Conservation (phyloP, 2,113 vertebrate genomes). For the Piaya cayana region DNA sequence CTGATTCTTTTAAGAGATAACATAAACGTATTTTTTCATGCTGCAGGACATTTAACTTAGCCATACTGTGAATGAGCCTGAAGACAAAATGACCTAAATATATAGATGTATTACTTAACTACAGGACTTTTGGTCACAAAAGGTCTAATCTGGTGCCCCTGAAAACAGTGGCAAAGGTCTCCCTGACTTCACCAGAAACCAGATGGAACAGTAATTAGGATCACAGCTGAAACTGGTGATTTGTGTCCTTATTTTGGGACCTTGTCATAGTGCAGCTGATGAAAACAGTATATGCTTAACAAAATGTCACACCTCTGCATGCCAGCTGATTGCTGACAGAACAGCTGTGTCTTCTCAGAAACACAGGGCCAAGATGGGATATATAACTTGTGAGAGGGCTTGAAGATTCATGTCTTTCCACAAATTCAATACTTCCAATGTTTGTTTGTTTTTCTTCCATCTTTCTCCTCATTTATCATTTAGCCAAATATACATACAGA, state of each 20-base stretch:
- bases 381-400: not conserved
- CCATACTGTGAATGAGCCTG: not conserved
- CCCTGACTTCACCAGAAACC: not conserved
- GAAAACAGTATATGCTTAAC: not conserved
- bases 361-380: not conserved
- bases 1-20: not conserved
- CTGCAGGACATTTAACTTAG: not conserved
- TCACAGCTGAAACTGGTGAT: not conserved
- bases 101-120: not conserved
- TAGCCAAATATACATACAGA: not conserved
- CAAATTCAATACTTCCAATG: not conserved
- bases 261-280: not conserved
- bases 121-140: not conserved
- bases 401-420: not conserved
- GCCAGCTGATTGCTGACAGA: not conserved
- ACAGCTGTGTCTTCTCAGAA: not conserved
- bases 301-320: not conserved
- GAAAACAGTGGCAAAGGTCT: not conserved
- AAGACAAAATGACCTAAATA: not conserved
- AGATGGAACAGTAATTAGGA: not conserved
- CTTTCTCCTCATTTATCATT: not conserved
- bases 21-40: not conserved
- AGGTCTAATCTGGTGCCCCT: not conserved
- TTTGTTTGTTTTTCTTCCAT: not conserved
- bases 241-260: not conserved